Evolutionary conservation across 1,140 invertebrate genomes (phyloP).

Genomic region (Amphibalanus amphitrite): DNA sequence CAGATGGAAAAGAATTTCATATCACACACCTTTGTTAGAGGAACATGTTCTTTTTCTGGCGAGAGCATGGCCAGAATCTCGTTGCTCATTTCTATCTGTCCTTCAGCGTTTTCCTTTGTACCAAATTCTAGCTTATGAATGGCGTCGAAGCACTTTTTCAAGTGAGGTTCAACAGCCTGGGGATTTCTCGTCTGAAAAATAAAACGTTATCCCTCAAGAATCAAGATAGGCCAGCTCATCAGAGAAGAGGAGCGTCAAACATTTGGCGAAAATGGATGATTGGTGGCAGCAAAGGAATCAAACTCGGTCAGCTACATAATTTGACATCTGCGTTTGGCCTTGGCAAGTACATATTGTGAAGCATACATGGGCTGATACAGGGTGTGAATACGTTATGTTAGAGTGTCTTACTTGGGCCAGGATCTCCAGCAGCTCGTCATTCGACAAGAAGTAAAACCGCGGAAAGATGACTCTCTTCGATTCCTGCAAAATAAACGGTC

Average conservation of each 20-base stretch:
- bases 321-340: no score
- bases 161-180: conserved; percentile 67
- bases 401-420: background rate
- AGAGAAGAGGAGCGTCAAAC: no score
- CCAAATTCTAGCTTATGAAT: conserved; percentile 62
- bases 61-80: background rate
- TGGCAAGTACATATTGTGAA: no score
- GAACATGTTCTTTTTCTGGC: background rate
- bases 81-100: background rate
- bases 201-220: no score
- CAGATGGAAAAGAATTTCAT: no score
- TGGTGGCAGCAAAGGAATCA: no score
- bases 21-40: background rate
- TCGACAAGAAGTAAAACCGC: background rate
- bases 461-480: background rate
- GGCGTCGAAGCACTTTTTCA: conserved; percentile 77
- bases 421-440: background rate
- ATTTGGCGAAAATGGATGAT: no score
- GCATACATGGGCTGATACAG: no score
- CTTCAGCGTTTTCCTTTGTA: background rate
- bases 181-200: conserved; percentile 56
- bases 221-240: no score
- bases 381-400: no score
- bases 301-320: no score
- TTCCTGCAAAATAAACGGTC: background rate